Evolutionary conservation across 1,140 invertebrate species (phyloP).

Genomic region (Drosophila gunungcola): DNA sequence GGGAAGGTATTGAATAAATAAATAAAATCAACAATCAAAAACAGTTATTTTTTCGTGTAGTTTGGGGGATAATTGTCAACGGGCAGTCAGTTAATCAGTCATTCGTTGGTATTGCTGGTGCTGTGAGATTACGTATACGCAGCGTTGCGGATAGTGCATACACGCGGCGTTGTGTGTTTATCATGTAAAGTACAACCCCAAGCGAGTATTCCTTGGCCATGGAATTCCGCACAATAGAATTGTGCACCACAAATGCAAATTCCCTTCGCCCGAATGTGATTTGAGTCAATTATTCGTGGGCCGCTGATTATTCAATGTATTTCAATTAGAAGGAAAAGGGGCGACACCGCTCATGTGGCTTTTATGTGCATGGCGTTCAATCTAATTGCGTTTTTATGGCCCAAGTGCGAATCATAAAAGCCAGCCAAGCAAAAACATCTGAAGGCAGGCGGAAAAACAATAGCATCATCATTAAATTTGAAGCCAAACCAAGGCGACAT

Average conservation of each 20-base stretch:
- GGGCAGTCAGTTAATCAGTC: slow-evolving; percentile 14
- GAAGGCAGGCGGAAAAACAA: slow-evolving; percentile 17
- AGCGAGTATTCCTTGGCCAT: background rate
- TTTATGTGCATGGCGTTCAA: slow-evolving; percentile 60
- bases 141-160: slow-evolving; percentile 17
- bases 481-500: slow-evolving; percentile 29
- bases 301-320: slow-evolving; percentile 55
- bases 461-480: slow-evolving; percentile 20
- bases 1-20: too few species aligned
- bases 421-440: slow-evolving; percentile 18
- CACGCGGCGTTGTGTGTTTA: slow-evolving; percentile 13
- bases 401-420: slow-evolving; percentile 43
- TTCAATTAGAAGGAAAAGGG: slow-evolving; percentile 48
- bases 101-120: background rate
- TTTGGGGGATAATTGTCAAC: background rate
- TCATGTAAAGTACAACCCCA: background rate
- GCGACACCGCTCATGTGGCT: slow-evolving; percentile 50
- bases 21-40: background rate
- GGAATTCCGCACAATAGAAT: background rate
- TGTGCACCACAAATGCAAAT: slow-evolving; percentile 11
- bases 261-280: background rate
- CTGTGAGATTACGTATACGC: slow-evolving; percentile 19
- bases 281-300: slow-evolving; percentile 15
- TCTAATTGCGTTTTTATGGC: slow-evolving; percentile 73
- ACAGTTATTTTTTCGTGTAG: background rate